phyloP scores from a whole-genome alignment of 2,113 vertebrate species.

The Vireo altiloquus region DNA sequence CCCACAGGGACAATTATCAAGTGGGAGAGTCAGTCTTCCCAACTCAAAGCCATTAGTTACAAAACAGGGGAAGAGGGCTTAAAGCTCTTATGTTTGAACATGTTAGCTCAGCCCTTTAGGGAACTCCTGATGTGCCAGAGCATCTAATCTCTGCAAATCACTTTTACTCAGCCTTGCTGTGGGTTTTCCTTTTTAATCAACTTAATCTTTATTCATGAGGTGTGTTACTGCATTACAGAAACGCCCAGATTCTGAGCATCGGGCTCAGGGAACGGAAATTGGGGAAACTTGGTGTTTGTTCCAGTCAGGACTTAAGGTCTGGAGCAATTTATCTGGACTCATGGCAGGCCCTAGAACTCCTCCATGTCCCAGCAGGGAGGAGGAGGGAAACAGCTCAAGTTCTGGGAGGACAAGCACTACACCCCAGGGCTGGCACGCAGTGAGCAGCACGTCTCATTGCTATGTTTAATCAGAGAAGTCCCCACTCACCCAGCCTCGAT shows the following conservation, averaged over 20 bases:
- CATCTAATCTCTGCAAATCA: slow-evolving; percentile 54
- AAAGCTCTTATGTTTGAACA: slow-evolving; percentile 41
- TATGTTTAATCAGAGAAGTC: background rate
- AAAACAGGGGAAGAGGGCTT: slow-evolving; percentile 24
- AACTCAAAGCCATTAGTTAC: slow-evolving; percentile 20
- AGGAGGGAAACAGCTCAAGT: background rate
- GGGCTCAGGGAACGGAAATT: background rate
- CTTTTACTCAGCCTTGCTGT: slow-evolving; percentile 50
- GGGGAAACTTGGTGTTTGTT: slow-evolving; percentile 7
- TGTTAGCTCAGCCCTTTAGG: slow-evolving; percentile 59
- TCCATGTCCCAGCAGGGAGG: background rate
- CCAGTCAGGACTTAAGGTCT: slow-evolving; percentile 17
- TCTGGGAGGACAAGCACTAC: background rate
- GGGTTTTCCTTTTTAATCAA: slow-evolving; percentile 60
- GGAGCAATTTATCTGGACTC: background rate
- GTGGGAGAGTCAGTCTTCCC: background rate
- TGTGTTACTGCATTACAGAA: slow-evolving; percentile 17
- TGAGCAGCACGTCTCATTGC: background rate
- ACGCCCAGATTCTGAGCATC: background rate
- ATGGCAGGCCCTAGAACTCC: background rate
- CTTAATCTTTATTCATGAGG: slow-evolving; percentile 69
- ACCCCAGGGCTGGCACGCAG: fast-evolving
- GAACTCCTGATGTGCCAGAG: slow-evolving; percentile 57
- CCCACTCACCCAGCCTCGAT: background rate
- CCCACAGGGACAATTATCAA: background rate